Evolutionary conservation across 2,113 vertebrate species (phyloP).

Genomic region (Ibidorhyncha struthersii): DNA sequence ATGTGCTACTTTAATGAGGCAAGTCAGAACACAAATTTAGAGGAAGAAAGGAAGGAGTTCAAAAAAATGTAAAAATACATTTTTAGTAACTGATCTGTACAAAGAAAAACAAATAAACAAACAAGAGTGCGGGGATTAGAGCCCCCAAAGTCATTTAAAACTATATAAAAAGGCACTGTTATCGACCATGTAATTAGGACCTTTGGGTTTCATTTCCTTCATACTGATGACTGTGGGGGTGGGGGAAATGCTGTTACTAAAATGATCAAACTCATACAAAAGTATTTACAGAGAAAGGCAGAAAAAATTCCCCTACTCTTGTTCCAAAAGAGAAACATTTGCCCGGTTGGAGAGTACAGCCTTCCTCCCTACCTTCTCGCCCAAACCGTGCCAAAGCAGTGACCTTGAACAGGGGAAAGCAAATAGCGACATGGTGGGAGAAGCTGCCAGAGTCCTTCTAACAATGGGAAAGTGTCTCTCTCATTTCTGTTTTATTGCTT

Average conservation of each 20-base stretch:
- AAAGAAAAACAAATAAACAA: constrained; percentile 34
- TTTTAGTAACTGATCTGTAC: constrained; percentile 68
- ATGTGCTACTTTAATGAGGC: not conserved
- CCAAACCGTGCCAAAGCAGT: not conserved
- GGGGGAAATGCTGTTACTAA: constrained; percentile 70
- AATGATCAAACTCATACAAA: constrained; percentile 65
- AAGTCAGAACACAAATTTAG: constrained; percentile 57
- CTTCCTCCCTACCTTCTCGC: not conserved
- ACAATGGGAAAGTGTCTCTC: constrained; percentile 43
- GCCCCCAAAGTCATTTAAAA: constrained; percentile 52
- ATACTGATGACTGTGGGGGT: constrained; percentile 71
- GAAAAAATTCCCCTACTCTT: constrained; percentile 55
- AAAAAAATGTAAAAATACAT: constrained; percentile 39
- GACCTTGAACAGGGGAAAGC: constrained; percentile 53
- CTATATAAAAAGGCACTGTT: constrained; percentile 63
- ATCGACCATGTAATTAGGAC: constrained; percentile 58
- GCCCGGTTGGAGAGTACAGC: not conserved
- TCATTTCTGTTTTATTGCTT: constrained; percentile 17
- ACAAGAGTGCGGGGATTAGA: constrained; percentile 27
- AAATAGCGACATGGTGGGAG: not conserved
- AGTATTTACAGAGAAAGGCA: constrained; percentile 75
- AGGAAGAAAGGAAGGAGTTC: constrained; percentile 9
- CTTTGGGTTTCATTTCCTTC: constrained; percentile 76
- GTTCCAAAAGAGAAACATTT: constrained; percentile 65
- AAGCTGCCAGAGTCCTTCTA: constrained; percentile 53